phyloP scores from a whole-genome alignment of 2,797 vertebrate species.

The Scolopax rusticola region DNA sequence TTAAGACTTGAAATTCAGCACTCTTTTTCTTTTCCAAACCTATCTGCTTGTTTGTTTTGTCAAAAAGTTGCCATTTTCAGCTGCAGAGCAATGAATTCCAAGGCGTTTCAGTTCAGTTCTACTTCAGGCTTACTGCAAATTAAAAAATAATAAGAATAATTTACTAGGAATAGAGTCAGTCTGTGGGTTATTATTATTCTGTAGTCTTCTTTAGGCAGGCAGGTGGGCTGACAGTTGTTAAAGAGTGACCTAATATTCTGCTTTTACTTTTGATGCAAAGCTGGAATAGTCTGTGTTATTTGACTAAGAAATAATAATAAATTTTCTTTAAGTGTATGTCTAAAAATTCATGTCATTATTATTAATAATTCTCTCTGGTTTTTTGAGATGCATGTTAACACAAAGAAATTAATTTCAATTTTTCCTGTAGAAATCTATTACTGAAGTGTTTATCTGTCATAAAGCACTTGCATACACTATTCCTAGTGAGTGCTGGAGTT shows the following conservation, averaged over 20 bases:
- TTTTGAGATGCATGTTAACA: not conserved
- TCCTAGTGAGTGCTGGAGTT: not conserved
- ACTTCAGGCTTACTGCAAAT: not conserved
- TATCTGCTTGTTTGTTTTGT: not conserved
- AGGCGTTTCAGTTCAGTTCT: not conserved
- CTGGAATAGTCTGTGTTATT: not conserved
- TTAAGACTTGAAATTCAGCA: not conserved
- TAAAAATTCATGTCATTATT: not conserved
- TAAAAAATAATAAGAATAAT: not conserved
- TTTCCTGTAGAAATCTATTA: not conserved
- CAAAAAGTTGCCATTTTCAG: not conserved
- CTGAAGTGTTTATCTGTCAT: not conserved
- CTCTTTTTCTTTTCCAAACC: not conserved
- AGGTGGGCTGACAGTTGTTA: not conserved
- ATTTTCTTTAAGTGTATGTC: not conserved
- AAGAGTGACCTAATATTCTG: not conserved
- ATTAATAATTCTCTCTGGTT: not conserved
- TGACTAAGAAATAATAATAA: not conserved
- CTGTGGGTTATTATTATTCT: not conserved
- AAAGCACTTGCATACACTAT: not conserved
- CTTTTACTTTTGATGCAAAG: not conserved
- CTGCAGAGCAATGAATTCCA: not conserved
- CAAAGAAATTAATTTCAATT: not conserved
- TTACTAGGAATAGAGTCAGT: not conserved
- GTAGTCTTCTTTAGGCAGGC: not conserved